Evolutionary conservation across 2,888 invertebrate species (phyloP).

Genomic region (Argyresthia albistria): DNA sequence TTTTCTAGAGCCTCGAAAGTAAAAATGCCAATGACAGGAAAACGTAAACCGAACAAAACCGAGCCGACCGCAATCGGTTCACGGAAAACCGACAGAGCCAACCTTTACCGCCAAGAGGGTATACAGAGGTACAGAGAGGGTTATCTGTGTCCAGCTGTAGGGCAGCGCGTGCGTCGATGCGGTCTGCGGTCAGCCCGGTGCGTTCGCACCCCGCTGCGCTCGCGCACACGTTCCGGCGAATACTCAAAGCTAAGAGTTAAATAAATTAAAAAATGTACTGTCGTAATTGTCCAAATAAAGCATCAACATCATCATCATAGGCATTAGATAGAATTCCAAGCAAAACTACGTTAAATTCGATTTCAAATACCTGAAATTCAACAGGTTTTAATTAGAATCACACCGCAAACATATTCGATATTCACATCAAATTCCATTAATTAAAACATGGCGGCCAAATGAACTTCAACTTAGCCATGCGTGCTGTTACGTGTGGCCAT

Average conservation of each 20-base stretch:
- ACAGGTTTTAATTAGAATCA: background rate
- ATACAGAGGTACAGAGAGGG: no score
- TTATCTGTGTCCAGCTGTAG: background rate
- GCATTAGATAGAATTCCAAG: background rate
- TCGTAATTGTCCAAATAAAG: no score
- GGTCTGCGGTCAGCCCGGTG: slow-evolving; percentile 37
- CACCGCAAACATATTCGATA: background rate
- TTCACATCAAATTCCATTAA: slow-evolving; percentile 1
- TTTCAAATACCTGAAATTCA: background rate
- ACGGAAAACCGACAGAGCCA: background rate
- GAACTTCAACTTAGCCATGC: background rate
- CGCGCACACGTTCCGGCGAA: no score
- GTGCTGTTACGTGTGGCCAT: background rate
- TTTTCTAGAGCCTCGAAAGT: no score
- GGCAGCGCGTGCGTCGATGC: slow-evolving; percentile 37
- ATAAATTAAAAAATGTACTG: no score
- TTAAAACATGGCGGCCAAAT: background rate
- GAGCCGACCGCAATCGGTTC: no score
- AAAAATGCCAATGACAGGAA: no score
- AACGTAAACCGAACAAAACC: no score
- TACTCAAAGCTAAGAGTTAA: no score
- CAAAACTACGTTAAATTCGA: background rate
- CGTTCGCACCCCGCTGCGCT: background rate
- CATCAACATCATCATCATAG: no score
- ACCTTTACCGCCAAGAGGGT: no score